Percentiles rank a stretch among this genome's conserved stretches.
Evolutionary conservation across 2,888 invertebrate genomes (phyloP).

Genomic region (Clostera curtula): DNA sequence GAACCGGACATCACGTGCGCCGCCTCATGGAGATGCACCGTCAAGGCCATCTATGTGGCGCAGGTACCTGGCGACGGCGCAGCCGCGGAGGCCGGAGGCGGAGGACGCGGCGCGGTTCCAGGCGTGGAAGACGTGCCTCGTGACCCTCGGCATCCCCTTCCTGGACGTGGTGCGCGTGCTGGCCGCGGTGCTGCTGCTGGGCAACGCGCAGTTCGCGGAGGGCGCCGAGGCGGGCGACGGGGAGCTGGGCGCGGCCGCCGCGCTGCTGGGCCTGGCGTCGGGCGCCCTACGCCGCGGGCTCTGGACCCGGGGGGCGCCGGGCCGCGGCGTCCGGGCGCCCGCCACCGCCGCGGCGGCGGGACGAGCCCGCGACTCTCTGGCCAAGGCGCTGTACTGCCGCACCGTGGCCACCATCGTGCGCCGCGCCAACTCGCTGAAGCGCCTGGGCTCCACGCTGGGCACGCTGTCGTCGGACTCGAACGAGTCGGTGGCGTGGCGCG

Average conservation of each 20-base stretch:
- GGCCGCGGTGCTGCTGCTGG: slow-evolving; percentile 91
- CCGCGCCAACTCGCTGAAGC: slow-evolving; percentile 92
- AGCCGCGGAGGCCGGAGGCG: slow-evolving; percentile 66
- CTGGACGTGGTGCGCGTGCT: slow-evolving; percentile 94
- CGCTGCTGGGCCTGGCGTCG: slow-evolving; percentile 84
- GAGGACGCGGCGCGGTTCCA: slow-evolving; percentile 78
- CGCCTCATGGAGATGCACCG: background rate
- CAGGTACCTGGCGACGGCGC: slow-evolving; percentile 83
- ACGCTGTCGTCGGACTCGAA: slow-evolving; percentile 94
- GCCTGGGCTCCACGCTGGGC: slow-evolving; percentile 86
- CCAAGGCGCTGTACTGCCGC: slow-evolving; percentile 94
- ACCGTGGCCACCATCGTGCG: slow-evolving; percentile 95
- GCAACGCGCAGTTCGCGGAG: slow-evolving; percentile 93
- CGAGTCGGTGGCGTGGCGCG: slow-evolving; percentile 92
- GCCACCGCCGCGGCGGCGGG: slow-evolving; percentile 91
- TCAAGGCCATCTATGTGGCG: background rate
- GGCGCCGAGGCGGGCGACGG: slow-evolving; percentile 84
- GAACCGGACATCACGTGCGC: background rate
- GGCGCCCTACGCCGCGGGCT: slow-evolving; percentile 76
- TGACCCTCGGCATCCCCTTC: slow-evolving; percentile 94
- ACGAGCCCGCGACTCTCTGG: slow-evolving; percentile 91
- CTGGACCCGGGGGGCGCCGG: too few relatives aligned
- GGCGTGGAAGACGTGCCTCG: slow-evolving; percentile 94
- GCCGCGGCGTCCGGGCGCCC: slow-evolving; percentile 84
- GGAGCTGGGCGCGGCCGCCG: slow-evolving; percentile 90